These are phyloP conservation scores for Drosophila imparisetae DNA, from an alignment of 2,888 invertebrate species.

Conservation along the genomic window DNA sequence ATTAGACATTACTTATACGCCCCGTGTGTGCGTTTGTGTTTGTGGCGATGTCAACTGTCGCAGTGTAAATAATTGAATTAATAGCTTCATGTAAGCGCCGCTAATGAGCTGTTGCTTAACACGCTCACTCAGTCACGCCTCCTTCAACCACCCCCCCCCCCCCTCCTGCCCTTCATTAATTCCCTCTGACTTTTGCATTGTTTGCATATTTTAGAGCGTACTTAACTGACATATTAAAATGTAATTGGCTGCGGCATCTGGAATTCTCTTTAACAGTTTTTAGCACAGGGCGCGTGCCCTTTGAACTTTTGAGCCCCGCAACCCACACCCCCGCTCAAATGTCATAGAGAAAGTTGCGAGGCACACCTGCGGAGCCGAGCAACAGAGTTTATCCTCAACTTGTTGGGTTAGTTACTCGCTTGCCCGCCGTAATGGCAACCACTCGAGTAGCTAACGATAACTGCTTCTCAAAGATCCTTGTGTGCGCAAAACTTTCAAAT, in stretches of 20 bases:
- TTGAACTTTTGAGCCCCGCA: constrained; percentile 43
- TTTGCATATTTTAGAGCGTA: constrained; percentile 55
- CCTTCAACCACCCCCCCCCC: background rate
- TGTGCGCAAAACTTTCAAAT: constrained; percentile 41
- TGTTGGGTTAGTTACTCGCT: constrained; percentile 32
- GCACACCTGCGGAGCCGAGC: constrained; percentile 25
- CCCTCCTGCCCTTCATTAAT: background rate
- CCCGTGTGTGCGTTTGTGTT: constrained; percentile 14
- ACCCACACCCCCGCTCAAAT: constrained; percentile 22
- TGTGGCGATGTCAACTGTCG: constrained; percentile 46
- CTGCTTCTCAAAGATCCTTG: constrained; percentile 18
- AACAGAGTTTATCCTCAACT: constrained; percentile 16
- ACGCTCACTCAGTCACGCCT: constrained; percentile 25
- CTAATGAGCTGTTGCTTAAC: constrained; percentile 73
- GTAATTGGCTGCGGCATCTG: constrained; percentile 60
- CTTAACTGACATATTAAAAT: constrained; percentile 52
- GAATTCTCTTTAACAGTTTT: constrained; percentile 47
- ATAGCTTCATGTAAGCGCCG: constrained; percentile 69
- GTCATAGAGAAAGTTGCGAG: constrained; percentile 44
- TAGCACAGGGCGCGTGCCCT: constrained; percentile 21
- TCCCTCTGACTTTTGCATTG: constrained; percentile 8
- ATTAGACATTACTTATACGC: constrained; percentile 55
- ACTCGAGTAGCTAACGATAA: constrained; percentile 35
- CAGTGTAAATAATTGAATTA: constrained; percentile 75
- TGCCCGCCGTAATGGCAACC: constrained; percentile 25